These are phyloP conservation scores for Ooceraea biroi DNA, from an alignment of 1,140 invertebrate genomes.

Conservation along the genomic window DNA sequence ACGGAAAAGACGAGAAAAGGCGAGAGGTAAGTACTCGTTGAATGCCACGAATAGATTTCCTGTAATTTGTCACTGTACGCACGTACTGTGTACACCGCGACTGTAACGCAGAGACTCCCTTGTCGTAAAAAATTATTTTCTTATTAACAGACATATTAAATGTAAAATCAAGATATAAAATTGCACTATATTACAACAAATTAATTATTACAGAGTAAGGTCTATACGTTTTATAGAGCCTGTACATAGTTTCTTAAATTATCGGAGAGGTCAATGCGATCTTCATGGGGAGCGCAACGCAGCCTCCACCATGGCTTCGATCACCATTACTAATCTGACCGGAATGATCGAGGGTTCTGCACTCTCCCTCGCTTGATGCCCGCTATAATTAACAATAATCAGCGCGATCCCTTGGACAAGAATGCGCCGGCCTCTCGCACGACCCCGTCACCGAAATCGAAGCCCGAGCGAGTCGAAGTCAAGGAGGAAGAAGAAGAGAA, in stretches of 20 bases:
- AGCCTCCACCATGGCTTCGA: slow-evolving; percentile 27
- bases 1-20: slow-evolving; percentile 21
- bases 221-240: not conserved
- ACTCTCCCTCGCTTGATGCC: slow-evolving; percentile 57
- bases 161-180: slow-evolving; percentile 18
- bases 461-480: slow-evolving; percentile 30
- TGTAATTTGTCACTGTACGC: not conserved
- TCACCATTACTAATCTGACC: slow-evolving; percentile 73
- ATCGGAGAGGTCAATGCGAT: not conserved
- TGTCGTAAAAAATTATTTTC: too few relatives aligned
- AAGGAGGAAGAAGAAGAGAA: slow-evolving; percentile 41
- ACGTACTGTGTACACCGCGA: too few relatives aligned
- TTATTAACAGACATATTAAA: too few relatives aligned
- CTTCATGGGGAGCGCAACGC: not conserved
- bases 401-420: slow-evolving; percentile 60
- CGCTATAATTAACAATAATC: slow-evolving; percentile 75
- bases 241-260: not conserved
- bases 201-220: not conserved
- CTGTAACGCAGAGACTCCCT: too few relatives aligned
- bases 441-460: slow-evolving; percentile 42
- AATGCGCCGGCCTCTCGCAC: slow-evolving; percentile 18
- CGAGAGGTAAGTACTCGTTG: slow-evolving; percentile 74
- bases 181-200: not conserved
- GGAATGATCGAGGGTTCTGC: slow-evolving; percentile 72
- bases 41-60: slow-evolving; percentile 63